phyloP scores from a whole-genome alignment of 1,140 invertebrate genomes.

The Plectrocnemia conspersa region DNA sequence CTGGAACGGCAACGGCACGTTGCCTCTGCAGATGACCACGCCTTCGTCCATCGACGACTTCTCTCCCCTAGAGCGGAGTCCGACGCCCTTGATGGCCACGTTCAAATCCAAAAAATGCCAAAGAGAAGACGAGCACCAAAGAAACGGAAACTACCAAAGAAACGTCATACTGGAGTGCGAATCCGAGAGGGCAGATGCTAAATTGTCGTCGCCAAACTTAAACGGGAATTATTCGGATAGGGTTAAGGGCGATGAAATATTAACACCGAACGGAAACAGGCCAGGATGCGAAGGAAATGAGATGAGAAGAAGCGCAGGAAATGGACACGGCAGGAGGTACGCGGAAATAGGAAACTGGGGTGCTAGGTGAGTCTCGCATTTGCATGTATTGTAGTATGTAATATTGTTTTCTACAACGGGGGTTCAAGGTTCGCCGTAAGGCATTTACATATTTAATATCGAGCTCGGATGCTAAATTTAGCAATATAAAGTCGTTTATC shows the following conservation, averaged over 20 bases:
- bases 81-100: constrained; percentile 42
- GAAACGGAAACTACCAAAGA: constrained; percentile 25
- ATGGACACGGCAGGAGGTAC: constrained; percentile 46
- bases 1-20: constrained; percentile 51
- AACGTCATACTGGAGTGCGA: constrained; percentile 1
- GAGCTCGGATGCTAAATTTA: too few relatives aligned
- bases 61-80: constrained; percentile 12
- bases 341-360: constrained; percentile 53
- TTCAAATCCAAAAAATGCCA: constrained; percentile 48
- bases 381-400: constrained; percentile 4
- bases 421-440: neutral
- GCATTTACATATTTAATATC: constrained; percentile 6
- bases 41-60: constrained; percentile 23
- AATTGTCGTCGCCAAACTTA: neutral
- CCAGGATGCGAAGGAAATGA: constrained; percentile 49
- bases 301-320: constrained; percentile 48
- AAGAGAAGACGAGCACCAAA: constrained; percentile 28
- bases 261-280: constrained; percentile 51
- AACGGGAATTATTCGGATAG: constrained; percentile 8
- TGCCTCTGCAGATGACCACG: constrained; percentile 45
- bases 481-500: too few relatives aligned
- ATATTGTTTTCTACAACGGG: too few relatives aligned
- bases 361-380: constrained; percentile 40
- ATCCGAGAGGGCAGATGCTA: neutral
- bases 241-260: constrained; percentile 43